phyloP scores from a whole-genome alignment of 2,797 vertebrate species.

The Hirundo rustica region DNA sequence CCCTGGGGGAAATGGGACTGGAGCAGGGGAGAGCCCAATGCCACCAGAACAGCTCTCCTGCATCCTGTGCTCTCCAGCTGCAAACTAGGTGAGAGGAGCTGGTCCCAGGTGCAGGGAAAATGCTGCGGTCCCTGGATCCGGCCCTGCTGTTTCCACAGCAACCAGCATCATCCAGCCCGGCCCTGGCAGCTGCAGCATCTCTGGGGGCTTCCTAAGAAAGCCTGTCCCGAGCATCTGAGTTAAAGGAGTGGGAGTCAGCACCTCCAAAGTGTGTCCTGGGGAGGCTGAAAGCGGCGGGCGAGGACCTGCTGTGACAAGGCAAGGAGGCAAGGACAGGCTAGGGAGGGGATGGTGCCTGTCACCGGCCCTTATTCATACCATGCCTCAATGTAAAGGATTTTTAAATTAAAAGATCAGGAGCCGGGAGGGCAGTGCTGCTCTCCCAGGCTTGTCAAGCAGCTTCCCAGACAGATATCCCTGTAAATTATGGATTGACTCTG shows the following conservation, averaged over 20 bases:
- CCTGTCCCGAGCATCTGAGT: not conserved
- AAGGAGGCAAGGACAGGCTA: not conserved
- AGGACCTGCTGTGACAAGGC: not conserved
- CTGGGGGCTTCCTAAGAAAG: conserved; percentile 36
- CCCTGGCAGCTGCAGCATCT: conserved; percentile 13
- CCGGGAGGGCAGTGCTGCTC: not conserved
- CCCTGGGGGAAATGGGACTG: not conserved
- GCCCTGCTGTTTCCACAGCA: conserved; percentile 57
- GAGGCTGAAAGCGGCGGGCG: not conserved
- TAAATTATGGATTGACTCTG: conserved; percentile 50
- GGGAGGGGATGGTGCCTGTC: not conserved
- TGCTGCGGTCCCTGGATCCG: not conserved
- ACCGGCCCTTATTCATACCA: not conserved
- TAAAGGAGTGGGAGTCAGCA: not conserved
- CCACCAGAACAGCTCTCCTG: fast-evolving
- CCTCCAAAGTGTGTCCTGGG: not conserved
- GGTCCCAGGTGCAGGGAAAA: not conserved
- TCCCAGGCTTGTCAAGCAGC: not conserved
- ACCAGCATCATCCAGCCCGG: conserved; percentile 6
- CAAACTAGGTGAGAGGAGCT: not conserved
- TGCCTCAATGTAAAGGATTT: not conserved
- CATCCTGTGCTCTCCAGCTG: not conserved
- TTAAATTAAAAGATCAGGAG: not conserved
- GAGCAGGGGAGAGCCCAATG: not conserved
- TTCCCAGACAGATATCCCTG: not conserved